A percentile compares a stretch with the other conserved stretches of the same genome.
Conservation (phyloP, 2,113 vertebrate genomes). For the Malurus melanocephalus region DNA sequence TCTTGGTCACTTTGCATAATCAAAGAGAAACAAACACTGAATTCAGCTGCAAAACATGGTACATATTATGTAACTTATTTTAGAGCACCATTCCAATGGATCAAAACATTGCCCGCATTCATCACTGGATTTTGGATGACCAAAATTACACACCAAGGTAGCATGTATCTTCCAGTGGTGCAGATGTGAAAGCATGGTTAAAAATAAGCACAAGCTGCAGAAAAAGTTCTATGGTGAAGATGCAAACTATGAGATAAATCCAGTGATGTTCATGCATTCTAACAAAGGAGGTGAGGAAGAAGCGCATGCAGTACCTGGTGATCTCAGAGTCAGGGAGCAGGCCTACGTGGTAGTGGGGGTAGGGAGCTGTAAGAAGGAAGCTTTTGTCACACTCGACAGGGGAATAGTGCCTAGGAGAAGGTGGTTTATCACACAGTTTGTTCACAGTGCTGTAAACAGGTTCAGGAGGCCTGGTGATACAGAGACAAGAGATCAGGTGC, state of each 20-base stretch:
- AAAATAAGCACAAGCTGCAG: slow-evolving; percentile 47
- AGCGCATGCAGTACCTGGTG: slow-evolving; percentile 89
- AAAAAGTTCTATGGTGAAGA: background rate
- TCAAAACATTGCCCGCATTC: slow-evolving; percentile 6
- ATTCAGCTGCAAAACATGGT: background rate
- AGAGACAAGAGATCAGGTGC: slow-evolving; percentile 71
- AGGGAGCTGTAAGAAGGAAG: slow-evolving; percentile 89
- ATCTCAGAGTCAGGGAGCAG: slow-evolving; percentile 92
- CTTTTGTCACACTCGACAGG: slow-evolving; percentile 94
- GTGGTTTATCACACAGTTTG: slow-evolving; percentile 95
- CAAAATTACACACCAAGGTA: slow-evolving; percentile 19
- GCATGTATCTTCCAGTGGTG: background rate
- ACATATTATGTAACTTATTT: background rate
- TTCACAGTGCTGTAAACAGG: slow-evolving; percentile 99
- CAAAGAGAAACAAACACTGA: background rate
- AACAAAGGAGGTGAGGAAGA: slow-evolving; percentile 67
- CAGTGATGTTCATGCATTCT: slow-evolving; percentile 47
- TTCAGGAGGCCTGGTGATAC: slow-evolving; percentile 89
- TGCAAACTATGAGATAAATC: slow-evolving; percentile 34
- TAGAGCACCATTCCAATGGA: slow-evolving; percentile 51
- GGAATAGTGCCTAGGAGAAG: slow-evolving; percentile 94
- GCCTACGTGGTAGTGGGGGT: slow-evolving; percentile 92
- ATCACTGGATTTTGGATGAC: slow-evolving; percentile 55
- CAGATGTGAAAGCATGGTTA: slow-evolving; percentile 49
- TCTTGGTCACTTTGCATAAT: background rate